These are phyloP conservation scores for Blennius ocellaris DNA, from an alignment of 2,113 vertebrate genomes.

Conservation along the genomic window DNA sequence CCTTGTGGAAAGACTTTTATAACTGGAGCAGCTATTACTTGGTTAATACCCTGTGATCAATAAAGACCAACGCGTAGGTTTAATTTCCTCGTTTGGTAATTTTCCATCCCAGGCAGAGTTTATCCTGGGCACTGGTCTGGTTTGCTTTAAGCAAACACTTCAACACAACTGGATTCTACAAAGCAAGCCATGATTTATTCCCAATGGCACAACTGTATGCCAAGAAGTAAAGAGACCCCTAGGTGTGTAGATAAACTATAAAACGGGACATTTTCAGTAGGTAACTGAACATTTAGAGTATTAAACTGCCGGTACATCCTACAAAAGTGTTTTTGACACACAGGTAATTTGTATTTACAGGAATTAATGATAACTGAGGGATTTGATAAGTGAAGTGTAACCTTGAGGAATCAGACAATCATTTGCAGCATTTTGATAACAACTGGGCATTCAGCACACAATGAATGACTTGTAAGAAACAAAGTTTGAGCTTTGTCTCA, in stretches of 20 bases:
- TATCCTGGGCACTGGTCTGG: slow-evolving; percentile 33
- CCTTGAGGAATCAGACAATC: slow-evolving; percentile 9
- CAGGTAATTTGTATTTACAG: slow-evolving; percentile 27
- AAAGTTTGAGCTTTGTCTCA: neutral
- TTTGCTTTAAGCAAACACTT: slow-evolving; percentile 37
- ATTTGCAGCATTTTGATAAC: slow-evolving; percentile 8
- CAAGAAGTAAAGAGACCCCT: slow-evolving; percentile 15
- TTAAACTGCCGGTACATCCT: slow-evolving; percentile 15
- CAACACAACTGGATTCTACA: slow-evolving; percentile 20
- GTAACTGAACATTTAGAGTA: slow-evolving; percentile 17
- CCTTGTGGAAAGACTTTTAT: slow-evolving; percentile 40
- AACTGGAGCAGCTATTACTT: slow-evolving; percentile 15
- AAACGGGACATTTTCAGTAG: slow-evolving; percentile 5
- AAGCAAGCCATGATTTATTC: slow-evolving; percentile 9
- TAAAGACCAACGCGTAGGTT: slow-evolving; percentile 25
- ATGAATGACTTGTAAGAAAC: neutral
- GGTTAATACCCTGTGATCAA: slow-evolving; percentile 41
- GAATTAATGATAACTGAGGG: slow-evolving; percentile 6
- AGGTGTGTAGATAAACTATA: slow-evolving; percentile 4
- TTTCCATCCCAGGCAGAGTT: slow-evolving; percentile 49
- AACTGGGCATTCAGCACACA: slow-evolving; percentile 1
- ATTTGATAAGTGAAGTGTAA: slow-evolving; percentile 37
- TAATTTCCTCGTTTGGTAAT: slow-evolving; percentile 28
- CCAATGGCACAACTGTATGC: slow-evolving; percentile 19
- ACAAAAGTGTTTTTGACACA: neutral